Conservation (phyloP, 37 sponge, comb jelly and placozoan species). For the Oscarella lobularis region DNA sequence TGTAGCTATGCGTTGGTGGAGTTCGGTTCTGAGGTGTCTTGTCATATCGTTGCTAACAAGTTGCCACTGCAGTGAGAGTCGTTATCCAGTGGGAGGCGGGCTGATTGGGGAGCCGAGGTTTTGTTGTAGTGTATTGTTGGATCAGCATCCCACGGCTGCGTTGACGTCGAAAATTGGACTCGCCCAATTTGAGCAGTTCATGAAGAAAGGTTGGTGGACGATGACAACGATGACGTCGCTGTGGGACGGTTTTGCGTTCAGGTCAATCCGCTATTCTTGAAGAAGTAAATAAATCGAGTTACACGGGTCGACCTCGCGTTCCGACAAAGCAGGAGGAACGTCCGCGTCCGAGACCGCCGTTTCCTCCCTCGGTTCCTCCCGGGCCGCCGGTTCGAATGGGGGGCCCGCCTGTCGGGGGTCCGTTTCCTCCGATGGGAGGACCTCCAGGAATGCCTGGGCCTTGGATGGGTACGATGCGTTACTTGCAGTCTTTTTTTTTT, state of each 20-base stretch:
- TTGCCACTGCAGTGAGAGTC: conserved; percentile 42
- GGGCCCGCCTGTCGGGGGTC: neutral
- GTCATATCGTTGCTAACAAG: conserved; percentile 38
- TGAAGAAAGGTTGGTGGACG: conserved; percentile 27
- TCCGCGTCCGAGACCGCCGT: too few relatives aligned
- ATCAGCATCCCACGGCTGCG: conserved; percentile 30
- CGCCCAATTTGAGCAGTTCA: conserved; percentile 67
- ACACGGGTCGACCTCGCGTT: too few relatives aligned
- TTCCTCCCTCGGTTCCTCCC: too few relatives aligned
- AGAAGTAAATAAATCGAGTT: too few relatives aligned
- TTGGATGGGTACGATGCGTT: too few relatives aligned
- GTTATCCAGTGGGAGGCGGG: neutral
- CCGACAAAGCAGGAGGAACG: too few relatives aligned
- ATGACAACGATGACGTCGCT: too few relatives aligned
- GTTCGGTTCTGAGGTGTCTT: conserved; percentile 34
- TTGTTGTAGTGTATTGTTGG: conserved; percentile 27
- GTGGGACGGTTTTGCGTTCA: neutral
- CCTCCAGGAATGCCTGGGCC: neutral
- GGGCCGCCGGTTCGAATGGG: too few relatives aligned
- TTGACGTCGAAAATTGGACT: conserved; percentile 41
- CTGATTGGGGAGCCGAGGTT: neutral
- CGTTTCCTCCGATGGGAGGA: neutral
- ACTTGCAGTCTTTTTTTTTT: too few relatives aligned
- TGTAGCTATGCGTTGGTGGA: conserved; percentile 60
- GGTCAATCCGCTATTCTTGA: neutral